Conservation (phyloP, 2,888 invertebrate species). For the Disparrhopalites patrizii region DNA sequence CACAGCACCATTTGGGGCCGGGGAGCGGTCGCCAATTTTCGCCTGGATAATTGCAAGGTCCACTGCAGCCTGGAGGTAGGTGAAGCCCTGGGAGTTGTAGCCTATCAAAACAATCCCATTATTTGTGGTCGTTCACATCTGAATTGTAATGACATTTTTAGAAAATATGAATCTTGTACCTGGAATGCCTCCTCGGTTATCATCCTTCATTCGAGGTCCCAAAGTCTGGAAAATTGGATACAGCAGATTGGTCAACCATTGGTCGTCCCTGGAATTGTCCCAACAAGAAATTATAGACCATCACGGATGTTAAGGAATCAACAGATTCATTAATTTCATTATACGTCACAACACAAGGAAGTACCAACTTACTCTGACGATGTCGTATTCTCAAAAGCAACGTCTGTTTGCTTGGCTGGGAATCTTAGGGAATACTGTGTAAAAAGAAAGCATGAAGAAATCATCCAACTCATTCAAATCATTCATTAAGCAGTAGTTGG, state of each 20-base stretch:
- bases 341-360: no score
- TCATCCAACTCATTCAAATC: neutral
- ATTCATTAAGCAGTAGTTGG: no score
- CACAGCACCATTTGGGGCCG: neutral
- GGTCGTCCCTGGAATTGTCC: constrained; percentile 37
- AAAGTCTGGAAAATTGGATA: constrained; percentile 63
- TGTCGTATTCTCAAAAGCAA: neutral
- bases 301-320: neutral
- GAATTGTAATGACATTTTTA: neutral
- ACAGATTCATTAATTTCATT: neutral
- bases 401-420: constrained; percentile 41
- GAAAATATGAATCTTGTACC: constrained; percentile 54
- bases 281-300: neutral
- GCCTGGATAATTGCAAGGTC: constrained; percentile 52
- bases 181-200: constrained; percentile 58
- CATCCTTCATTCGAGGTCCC: constrained; percentile 62
- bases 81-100: constrained; percentile 64
- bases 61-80: constrained; percentile 62
- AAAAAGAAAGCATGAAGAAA: neutral
- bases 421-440: constrained; percentile 40
- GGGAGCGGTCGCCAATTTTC: neutral
- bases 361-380: neutral
- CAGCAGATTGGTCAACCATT: constrained; percentile 66
- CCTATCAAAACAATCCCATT: constrained; percentile 52
- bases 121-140: neutral